Evolutionary conservation across 2,888 invertebrate genomes (phyloP).

Genomic region (Tricholauxania praeusta): DNA sequence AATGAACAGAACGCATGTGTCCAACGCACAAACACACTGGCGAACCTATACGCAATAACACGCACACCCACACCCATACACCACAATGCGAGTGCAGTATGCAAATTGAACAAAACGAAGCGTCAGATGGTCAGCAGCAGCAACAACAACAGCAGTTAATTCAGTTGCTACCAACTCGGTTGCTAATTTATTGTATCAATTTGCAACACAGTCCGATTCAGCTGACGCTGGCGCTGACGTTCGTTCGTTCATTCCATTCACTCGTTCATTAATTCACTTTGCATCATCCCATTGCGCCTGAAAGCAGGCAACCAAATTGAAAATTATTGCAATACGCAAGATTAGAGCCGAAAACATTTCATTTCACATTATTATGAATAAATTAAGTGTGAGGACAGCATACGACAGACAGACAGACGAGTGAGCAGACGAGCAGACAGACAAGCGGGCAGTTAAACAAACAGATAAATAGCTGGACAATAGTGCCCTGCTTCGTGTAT

Average conservation of each 20-base stretch:
- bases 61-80: background rate
- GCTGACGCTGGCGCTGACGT: background rate
- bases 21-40: background rate
- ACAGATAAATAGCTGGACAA: background rate
- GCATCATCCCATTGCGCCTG: conserved; percentile 29
- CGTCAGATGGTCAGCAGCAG: background rate
- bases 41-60: background rate
- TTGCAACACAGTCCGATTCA: background rate
- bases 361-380: conserved; percentile 34
- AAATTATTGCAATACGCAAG: conserved; percentile 33
- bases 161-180: conserved; percentile 29
- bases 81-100: background rate
- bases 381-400: conserved; percentile 29
- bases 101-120: conserved; percentile 23
- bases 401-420: conserved; percentile 12
- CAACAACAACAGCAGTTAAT: conserved; percentile 24
- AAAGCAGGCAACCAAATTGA: conserved; percentile 38
- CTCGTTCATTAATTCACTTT: background rate
- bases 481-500: background rate
- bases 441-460: background rate
- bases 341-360: conserved; percentile 37
- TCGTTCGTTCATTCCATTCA: background rate
- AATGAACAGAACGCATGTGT: background rate
- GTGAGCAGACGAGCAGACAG: background rate
- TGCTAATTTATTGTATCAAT: conserved; percentile 34